phyloP scores from a whole-genome alignment of 2,888 invertebrate genomes.

The Sceliomorpha sp. region DNA sequence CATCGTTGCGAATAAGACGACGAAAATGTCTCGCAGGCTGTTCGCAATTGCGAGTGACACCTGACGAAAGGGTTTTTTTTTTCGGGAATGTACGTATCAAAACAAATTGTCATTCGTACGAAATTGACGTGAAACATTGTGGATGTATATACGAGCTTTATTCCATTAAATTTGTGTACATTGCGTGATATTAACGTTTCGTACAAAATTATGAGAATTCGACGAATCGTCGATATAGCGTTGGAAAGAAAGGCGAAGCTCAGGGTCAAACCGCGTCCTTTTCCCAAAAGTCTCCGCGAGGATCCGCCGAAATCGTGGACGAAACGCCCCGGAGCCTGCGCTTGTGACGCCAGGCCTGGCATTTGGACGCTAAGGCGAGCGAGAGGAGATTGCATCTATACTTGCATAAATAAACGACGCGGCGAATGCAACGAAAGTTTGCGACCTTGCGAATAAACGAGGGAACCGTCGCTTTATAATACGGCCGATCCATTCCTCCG shows the following conservation, averaged over 20 bases:
- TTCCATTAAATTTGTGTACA: constrained; percentile 41
- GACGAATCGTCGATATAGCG: constrained; percentile 47
- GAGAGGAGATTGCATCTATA: constrained; percentile 27
- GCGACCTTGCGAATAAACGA: constrained; percentile 21
- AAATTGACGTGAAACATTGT: no score
- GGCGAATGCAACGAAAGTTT: constrained; percentile 33
- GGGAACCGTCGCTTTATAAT: constrained; percentile 25
- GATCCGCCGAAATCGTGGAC: background rate
- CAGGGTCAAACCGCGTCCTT: constrained; percentile 30
- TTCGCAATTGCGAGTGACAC: no score
- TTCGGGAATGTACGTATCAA: no score
- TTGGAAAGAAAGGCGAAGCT: constrained; percentile 24
- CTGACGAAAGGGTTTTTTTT: no score
- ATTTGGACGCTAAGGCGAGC: constrained; percentile 15
- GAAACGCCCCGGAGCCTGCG: background rate
- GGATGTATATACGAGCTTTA: no score
- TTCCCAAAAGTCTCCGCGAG: constrained; percentile 18
- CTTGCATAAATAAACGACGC: constrained; percentile 33
- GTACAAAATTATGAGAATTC: constrained; percentile 41
- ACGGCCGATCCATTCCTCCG: constrained; percentile 22
- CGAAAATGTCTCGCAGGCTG: no score
- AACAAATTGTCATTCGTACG: no score
- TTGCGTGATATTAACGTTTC: no score
- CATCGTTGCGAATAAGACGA: no score
- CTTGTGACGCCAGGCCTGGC: constrained; percentile 19